Conservation (phyloP, 2,797 vertebrate species). For the Melanotaenia maccullochi region DNA sequence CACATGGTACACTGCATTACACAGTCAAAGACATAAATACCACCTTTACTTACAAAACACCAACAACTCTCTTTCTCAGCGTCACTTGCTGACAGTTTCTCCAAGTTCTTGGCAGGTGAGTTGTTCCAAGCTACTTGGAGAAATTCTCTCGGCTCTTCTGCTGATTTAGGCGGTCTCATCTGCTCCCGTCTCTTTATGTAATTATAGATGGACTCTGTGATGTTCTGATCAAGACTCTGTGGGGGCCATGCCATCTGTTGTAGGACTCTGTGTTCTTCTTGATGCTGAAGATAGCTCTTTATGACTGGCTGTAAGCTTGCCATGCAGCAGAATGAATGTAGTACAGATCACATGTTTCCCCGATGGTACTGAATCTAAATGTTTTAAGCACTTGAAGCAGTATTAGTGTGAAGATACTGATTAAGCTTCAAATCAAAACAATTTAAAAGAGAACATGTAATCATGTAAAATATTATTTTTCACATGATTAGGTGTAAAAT, state of each 20-base stretch:
- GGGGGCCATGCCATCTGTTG: constrained; percentile 29
- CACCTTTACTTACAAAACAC: background rate
- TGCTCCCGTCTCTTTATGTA: constrained; percentile 20
- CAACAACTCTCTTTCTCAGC: background rate
- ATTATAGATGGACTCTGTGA: constrained; percentile 32
- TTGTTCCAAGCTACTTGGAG: constrained; percentile 3
- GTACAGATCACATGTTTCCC: constrained; percentile 3
- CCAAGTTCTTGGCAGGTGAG: background rate
- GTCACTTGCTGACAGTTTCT: constrained; percentile 13
- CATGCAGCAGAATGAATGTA: constrained; percentile 17
- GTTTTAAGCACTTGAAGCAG: background rate
- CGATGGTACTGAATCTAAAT: background rate
- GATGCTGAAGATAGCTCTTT: constrained; percentile 27
- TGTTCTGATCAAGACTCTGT: constrained; percentile 22
- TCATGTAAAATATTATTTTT: constrained; percentile 6
- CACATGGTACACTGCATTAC: background rate
- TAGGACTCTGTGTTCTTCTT: constrained; percentile 29
- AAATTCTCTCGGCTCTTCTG: constrained; percentile 6
- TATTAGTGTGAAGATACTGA: background rate
- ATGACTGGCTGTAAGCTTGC: constrained; percentile 12
- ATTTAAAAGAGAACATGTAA: background rate
- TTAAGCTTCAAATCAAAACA: constrained; percentile 1
- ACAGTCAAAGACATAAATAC: background rate
- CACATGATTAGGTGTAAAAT: constrained; percentile 30
- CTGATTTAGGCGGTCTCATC: constrained; percentile 18